Conservation (phyloP, 2,888 invertebrate genomes). For the Bimastos eiseni region DNA sequence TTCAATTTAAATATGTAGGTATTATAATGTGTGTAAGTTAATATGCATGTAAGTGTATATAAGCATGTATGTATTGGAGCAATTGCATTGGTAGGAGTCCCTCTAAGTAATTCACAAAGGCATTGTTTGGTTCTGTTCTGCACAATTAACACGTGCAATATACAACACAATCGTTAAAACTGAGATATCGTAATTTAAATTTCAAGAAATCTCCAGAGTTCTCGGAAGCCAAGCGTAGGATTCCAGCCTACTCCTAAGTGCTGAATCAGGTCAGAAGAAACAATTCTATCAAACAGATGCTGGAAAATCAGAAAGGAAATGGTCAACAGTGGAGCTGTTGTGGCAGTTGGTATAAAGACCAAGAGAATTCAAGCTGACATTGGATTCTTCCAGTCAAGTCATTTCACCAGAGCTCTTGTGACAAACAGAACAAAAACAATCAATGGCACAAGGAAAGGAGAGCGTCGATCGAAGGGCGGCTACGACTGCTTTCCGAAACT, state of each 20-base stretch:
- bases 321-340: neutral
- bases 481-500: neutral
- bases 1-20: no score
- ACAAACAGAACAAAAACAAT: neutral
- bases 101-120: no score
- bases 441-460: neutral
- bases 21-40: no score
- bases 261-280: neutral
- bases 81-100: no score
- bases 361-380: neutral
- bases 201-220: no score
- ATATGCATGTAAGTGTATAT: no score
- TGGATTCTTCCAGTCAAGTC: neutral
- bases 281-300: neutral
- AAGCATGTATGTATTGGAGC: no score
- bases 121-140: no score
- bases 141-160: no score
- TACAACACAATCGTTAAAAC: no score
- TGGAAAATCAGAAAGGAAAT: neutral
- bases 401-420: neutral
- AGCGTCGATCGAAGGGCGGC: neutral
- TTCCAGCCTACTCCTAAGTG: neutral
- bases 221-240: no score
- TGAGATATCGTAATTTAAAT: no score
- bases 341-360: neutral